phyloP scores from a whole-genome alignment of 2,888 invertebrate genomes.

The Tetrapedia diversipes region DNA sequence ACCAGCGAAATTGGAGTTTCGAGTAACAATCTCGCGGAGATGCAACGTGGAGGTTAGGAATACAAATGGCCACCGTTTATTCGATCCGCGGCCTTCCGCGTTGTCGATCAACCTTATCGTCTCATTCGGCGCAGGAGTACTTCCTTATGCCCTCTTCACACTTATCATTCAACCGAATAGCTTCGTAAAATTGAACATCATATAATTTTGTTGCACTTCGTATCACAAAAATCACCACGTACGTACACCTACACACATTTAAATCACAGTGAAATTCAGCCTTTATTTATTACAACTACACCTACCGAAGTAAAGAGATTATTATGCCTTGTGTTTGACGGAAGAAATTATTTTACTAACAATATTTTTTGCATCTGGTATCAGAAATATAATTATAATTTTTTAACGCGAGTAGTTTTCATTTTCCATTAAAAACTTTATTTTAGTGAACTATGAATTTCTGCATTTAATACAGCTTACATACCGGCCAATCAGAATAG shows the following conservation, averaged over 20 bases:
- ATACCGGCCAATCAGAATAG: too few species aligned
- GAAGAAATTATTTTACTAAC: too few species aligned
- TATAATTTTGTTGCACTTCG: background rate
- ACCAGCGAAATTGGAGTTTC: slow-evolving; percentile 1
- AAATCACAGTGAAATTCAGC: too few species aligned
- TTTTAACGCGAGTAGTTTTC: too few species aligned
- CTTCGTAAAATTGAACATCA: slow-evolving; percentile 29
- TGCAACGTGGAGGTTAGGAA: slow-evolving; percentile 10
- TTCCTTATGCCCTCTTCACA: slow-evolving; percentile 55
- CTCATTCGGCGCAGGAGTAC: slow-evolving; percentile 49
- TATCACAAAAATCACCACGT: background rate
- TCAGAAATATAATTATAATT: too few species aligned
- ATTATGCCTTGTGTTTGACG: too few species aligned
- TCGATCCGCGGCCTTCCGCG: slow-evolving; percentile 53
- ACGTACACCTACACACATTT: background rate
- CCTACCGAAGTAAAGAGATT: too few species aligned
- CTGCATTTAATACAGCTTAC: too few species aligned
- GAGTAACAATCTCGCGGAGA: background rate
- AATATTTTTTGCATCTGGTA: too few species aligned
- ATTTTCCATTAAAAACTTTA: too few species aligned
- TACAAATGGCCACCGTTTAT: slow-evolving; percentile 54
- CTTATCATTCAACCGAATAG: slow-evolving; percentile 37
- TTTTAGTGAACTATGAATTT: too few species aligned
- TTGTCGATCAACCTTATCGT: slow-evolving; percentile 45
- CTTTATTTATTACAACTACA: background rate